These are phyloP conservation scores for Alces alces DNA, from an alignment of 2,113 vertebrate genomes.

Conservation along the genomic window DNA sequence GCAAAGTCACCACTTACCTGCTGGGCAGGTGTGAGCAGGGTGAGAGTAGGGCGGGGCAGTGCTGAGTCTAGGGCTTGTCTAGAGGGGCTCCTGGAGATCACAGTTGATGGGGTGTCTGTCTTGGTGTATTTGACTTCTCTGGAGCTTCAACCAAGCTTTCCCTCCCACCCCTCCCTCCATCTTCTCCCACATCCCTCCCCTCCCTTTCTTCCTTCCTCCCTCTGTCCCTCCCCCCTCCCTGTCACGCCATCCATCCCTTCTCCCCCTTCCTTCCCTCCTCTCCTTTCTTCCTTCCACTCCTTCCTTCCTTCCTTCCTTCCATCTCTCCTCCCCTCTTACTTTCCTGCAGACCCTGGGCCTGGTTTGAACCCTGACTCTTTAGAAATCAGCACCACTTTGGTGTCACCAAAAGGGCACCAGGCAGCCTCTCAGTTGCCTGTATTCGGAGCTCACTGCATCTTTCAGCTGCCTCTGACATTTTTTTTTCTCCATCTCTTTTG, in stretches of 20 bases:
- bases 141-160: not conserved
- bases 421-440: not conserved
- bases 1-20: not conserved
- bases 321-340: not conserved
- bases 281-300: too few species aligned
- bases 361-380: not conserved
- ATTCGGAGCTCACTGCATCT: not conserved
- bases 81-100: not conserved
- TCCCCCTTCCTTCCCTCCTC: not conserved
- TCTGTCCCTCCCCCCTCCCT: too few species aligned
- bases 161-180: accelerated
- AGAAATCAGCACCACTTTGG: not conserved
- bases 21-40: not conserved
- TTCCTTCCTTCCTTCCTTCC: not conserved
- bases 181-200: accelerated
- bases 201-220: accelerated
- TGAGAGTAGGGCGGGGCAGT: not conserved
- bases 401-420: not conserved
- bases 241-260: too few species aligned
- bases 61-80: not conserved
- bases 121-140: not conserved
- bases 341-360: not conserved
- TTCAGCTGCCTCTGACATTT: not conserved
- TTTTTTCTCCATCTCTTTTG: not conserved
- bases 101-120: not conserved